Conservation (phyloP, 2,113 vertebrate species). For the Myrmophylax atrothorax region DNA sequence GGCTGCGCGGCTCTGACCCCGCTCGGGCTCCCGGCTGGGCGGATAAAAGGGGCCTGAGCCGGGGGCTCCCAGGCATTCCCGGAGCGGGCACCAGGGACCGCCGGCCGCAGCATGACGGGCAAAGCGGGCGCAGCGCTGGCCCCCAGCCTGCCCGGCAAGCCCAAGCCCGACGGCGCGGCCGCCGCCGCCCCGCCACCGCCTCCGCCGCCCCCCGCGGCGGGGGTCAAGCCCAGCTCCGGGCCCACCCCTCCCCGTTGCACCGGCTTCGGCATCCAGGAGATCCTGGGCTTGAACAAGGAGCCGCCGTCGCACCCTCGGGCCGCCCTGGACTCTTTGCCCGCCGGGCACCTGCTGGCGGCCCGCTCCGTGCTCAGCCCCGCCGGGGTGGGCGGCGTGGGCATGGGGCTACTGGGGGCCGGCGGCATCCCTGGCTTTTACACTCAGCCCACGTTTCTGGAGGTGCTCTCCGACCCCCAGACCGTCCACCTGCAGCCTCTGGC, state of each 20-base stretch:
- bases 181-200: slow-evolving; percentile 63
- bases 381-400: slow-evolving; percentile 85
- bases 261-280: slow-evolving; percentile 97
- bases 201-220: slow-evolving; percentile 34
- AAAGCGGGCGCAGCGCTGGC: slow-evolving; percentile 86
- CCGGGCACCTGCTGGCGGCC: slow-evolving; percentile 89
- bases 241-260: slow-evolving; percentile 87
- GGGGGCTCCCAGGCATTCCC: slow-evolving; percentile 85
- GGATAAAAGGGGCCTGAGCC: slow-evolving; percentile 95
- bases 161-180: slow-evolving; percentile 78
- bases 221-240: slow-evolving; percentile 50
- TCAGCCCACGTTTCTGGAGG: slow-evolving; percentile 92
- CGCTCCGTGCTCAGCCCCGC: slow-evolving; percentile 88
- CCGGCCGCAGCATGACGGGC: slow-evolving; percentile 85
- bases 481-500: slow-evolving; percentile 88
- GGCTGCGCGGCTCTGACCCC: slow-evolving; percentile 89
- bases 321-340: slow-evolving; percentile 83
- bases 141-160: slow-evolving; percentile 67
- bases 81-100: slow-evolving; percentile 88
- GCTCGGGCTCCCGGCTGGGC: slow-evolving; percentile 91
- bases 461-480: slow-evolving; percentile 89
- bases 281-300: slow-evolving; percentile 95
- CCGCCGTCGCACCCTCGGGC: slow-evolving; percentile 83
- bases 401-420: slow-evolving; percentile 90
- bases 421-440: slow-evolving; percentile 93